Evolutionary conservation across 2,797 vertebrate species (phyloP).

Genomic region (Coregonus suidteri): DNA sequence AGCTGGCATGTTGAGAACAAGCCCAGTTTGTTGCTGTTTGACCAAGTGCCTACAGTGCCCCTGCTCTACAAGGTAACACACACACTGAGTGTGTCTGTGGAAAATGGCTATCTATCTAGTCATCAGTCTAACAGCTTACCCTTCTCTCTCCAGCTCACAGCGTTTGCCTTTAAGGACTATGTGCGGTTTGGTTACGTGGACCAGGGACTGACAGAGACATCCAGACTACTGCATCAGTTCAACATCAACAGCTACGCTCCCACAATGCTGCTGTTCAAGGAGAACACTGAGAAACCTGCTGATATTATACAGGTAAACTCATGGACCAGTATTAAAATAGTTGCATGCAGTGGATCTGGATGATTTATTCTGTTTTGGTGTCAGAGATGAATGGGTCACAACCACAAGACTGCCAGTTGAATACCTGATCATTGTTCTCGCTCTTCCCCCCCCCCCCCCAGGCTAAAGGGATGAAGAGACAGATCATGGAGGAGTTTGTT

Average conservation of each 20-base stretch:
- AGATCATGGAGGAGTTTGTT: conserved; percentile 92
- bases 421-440: not conserved
- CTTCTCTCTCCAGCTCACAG: conserved; percentile 78
- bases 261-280: conserved; percentile 93
- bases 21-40: conserved; percentile 88
- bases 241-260: conserved; percentile 88
- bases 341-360: too few relatives aligned
- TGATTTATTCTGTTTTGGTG: too few relatives aligned
- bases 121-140: too few relatives aligned
- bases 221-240: conserved; percentile 80
- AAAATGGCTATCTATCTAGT: not conserved
- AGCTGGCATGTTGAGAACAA: conserved; percentile 92
- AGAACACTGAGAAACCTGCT: conserved; percentile 82
- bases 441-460: conserved; percentile 42
- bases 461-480: conserved; percentile 90
- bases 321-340: too few relatives aligned
- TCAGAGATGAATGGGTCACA: too few relatives aligned
- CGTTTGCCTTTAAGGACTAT: conserved; percentile 89
- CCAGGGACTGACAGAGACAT: conserved; percentile 73
- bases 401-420: not conserved
- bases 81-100: not conserved
- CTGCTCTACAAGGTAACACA: conserved; percentile 87
- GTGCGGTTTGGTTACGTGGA: conserved; percentile 90
- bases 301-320: conserved; percentile 86
- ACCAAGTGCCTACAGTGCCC: conserved; percentile 79